Percentiles rank a stretch among this genome's conserved stretches.
These are phyloP conservation scores for Odocoileus virginianus DNA, from an alignment of 2,113 vertebrate species.

Conservation along the genomic window DNA sequence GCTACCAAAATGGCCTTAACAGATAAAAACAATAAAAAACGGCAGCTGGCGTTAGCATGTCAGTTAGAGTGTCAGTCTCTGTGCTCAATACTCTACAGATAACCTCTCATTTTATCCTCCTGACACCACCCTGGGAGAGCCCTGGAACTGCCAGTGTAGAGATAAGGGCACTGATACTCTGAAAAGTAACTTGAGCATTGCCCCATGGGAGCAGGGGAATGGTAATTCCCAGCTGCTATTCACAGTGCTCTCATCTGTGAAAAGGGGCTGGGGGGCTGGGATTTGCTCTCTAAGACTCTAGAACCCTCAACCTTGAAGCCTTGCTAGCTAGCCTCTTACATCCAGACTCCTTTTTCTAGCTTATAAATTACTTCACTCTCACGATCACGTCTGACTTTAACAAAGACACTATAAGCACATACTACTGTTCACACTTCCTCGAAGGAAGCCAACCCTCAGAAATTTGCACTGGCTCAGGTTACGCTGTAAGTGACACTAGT, in stretches of 20 bases:
- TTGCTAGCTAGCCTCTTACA: not conserved
- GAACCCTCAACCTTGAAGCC: not conserved
- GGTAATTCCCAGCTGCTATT: not conserved
- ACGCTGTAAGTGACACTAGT: accelerated
- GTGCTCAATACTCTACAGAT: not conserved
- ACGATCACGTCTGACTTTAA: not conserved
- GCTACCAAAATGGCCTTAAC: not conserved
- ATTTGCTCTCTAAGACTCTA: not conserved
- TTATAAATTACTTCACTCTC: not conserved
- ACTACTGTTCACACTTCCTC: not conserved
- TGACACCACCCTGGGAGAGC: too few species aligned
- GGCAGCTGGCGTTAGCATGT: not conserved
- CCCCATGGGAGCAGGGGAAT: not conserved
- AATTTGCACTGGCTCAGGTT: not conserved
- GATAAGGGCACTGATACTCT: not conserved
- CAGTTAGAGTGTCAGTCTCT: accelerated
- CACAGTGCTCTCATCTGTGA: not conserved
- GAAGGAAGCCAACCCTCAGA: not conserved
- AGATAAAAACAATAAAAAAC: not conserved
- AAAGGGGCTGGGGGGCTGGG: not conserved
- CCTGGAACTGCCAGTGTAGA: not conserved
- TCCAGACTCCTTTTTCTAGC: not conserved
- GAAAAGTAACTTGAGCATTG: not conserved
- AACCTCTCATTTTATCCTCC: not conserved
- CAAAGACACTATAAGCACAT: not conserved